Evolutionary conservation across 2,797 vertebrate genomes (phyloP).

Genomic region (Mus spretus): DNA sequence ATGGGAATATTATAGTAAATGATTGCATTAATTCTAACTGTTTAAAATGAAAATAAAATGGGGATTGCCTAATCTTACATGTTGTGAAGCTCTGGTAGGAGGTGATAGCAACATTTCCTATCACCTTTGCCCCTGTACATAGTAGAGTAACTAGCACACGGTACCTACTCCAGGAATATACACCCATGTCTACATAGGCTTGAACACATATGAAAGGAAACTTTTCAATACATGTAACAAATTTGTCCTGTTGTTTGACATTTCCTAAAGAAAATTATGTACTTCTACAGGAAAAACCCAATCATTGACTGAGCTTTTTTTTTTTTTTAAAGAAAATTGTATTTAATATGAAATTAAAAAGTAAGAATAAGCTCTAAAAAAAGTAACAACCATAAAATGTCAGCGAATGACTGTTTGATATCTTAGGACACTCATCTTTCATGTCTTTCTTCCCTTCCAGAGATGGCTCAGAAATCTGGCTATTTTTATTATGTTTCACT

Average conservation of each 20-base stretch:
- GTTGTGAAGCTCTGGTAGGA: not conserved
- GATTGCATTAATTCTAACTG: not conserved
- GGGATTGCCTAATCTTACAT: not conserved
- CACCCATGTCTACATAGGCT: not conserved
- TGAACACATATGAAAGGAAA: not conserved
- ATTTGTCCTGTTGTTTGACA: not conserved
- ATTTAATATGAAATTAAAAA: not conserved
- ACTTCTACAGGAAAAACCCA: not conserved
- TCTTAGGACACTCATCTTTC: not conserved
- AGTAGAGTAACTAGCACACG: not conserved
- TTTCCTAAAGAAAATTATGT: not conserved
- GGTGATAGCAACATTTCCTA: not conserved
- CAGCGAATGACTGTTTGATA: not conserved
- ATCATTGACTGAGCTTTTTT: not conserved
- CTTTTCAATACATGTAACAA: not conserved
- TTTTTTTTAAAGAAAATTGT: not conserved
- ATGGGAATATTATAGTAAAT: not conserved
- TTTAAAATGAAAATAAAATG: not conserved
- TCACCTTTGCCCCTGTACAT: not conserved
- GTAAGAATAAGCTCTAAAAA: not conserved
- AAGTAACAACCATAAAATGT: conserved; percentile 8
- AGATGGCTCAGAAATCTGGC: not conserved
- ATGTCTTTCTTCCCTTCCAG: not conserved
- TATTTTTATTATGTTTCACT: not conserved
- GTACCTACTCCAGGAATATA: not conserved